Evolutionary conservation across 2,113 vertebrate genomes (phyloP).

Genomic region (Saguinus imperator): DNA sequence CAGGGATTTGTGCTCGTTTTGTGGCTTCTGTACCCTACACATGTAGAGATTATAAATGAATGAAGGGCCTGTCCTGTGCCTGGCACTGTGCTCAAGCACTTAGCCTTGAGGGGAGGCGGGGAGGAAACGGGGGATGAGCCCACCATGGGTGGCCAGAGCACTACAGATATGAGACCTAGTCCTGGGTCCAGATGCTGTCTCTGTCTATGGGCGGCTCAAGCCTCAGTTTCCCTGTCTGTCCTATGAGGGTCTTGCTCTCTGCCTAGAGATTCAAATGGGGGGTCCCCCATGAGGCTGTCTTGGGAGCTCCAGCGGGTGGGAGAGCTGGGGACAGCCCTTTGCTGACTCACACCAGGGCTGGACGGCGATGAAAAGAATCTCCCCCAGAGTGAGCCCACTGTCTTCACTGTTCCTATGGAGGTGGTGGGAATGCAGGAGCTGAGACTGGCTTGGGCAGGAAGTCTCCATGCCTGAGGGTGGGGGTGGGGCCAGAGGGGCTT

Average conservation of each 20-base stretch:
- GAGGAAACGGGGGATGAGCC: too few species aligned
- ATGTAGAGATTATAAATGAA: too few species aligned
- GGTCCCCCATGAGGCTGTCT: too few species aligned
- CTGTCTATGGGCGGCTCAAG: not conserved
- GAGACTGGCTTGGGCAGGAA: not conserved
- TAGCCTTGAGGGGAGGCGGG: not conserved
- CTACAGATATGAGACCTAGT: too few species aligned
- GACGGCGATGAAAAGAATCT: fast-evolving
- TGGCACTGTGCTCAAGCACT: not conserved
- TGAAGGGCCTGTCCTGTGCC: not conserved
- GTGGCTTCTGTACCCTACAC: too few species aligned
- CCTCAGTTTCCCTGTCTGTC: not conserved
- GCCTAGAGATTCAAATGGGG: not conserved
- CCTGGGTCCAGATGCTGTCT: not conserved
- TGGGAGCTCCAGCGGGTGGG: not conserved
- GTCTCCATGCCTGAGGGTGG: not conserved
- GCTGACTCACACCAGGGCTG: not conserved
- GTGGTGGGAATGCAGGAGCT: too few species aligned
- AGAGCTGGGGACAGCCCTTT: too few species aligned
- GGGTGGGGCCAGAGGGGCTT: not conserved
- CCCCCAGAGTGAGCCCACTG: fast-evolving
- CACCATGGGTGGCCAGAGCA: not conserved
- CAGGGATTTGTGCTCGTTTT: not conserved
- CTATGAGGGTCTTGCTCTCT: not conserved
- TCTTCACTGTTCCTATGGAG: fast-evolving